Evolutionary conservation across 2,797 vertebrate species (phyloP), one percentile per base, ranked within the genome.

Genomic region (Rhinoraja longicauda): DNA sequence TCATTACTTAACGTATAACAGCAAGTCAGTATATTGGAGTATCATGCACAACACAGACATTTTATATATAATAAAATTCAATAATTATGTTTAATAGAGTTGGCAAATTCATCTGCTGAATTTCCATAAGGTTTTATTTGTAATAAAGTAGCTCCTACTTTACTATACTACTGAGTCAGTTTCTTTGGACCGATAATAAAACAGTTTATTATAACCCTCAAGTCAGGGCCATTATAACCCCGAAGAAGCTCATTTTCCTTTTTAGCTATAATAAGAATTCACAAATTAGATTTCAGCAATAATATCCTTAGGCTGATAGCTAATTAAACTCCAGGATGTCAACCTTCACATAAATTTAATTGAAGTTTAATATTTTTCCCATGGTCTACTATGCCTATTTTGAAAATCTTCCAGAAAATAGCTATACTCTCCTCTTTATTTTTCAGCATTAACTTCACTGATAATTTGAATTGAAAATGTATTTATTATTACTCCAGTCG

Each of bases 331-430:
- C 67, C 36, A 84, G 29, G 62, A 67, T 21, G n/a, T 67, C 62
- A 88, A 88, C 84, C 84, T 88, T 88, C 84, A 67, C 17, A 67
- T 67, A 88, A 67, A 88, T 67, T 67, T 88, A 88, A 88, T 88
- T 88, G 62, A 26, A 59, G 84, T n/a, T 21, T 88, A 19, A 59
- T 88, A 67, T 88, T 88, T 12, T 88, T 67, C 15, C 32, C 64
- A 36, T 67, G 59, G n/a, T 88, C 62, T 88, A 29, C 59, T 62
- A 19, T 32, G 32, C 29, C 62, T n/a, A 3, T 88, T 36, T 88
- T 88, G 19, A 88, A 67, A 88, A 24, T 88, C n/a, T 36, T 62
- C 29, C 7, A 19, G 59, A 36, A 19, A 88, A 67, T 64, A 24
- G 32, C 0, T n/a, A 26, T 13, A 19, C 15, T 78, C 15, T 32